Conservation (phyloP, 2,113 vertebrate species). For the Cebus imitator region DNA sequence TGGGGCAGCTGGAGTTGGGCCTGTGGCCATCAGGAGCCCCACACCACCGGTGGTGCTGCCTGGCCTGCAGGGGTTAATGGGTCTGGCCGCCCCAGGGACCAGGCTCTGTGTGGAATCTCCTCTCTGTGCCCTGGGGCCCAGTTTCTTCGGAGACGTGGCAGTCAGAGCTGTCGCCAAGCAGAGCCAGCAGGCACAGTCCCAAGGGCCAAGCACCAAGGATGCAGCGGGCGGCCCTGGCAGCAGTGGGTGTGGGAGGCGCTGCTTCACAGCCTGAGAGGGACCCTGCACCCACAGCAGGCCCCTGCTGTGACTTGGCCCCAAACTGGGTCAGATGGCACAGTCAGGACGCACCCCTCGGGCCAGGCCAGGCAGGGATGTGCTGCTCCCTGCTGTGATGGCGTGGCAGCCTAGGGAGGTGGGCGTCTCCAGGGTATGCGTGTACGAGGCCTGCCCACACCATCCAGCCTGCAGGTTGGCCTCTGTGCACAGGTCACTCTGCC, state of each 20-base stretch:
- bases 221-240: rapidly evolving
- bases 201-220: rapidly evolving
- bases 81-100: not conserved
- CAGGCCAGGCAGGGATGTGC: rapidly evolving
- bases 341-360: rapidly evolving
- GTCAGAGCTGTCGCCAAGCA: conserved; percentile 45
- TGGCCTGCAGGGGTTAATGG: not conserved
- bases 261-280: rapidly evolving
- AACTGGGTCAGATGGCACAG: not conserved
- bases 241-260: rapidly evolving
- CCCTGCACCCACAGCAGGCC: rapidly evolving
- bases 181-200: not conserved
- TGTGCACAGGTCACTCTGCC: not conserved
- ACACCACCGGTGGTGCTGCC: not conserved
- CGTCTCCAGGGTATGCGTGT: rapidly evolving
- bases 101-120: not conserved
- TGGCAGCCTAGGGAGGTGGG: rapidly evolving
- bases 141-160: conserved; percentile 52
- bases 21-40: rapidly evolving
- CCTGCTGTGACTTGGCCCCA: not conserved
- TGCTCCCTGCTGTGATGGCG: rapidly evolving
- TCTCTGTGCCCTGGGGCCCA: not conserved
- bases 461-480: rapidly evolving
- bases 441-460: rapidly evolving
- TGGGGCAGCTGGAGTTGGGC: not conserved